Conservation (phyloP, 2,888 invertebrate species). For the Sinopyrophorus schimmeli region DNA sequence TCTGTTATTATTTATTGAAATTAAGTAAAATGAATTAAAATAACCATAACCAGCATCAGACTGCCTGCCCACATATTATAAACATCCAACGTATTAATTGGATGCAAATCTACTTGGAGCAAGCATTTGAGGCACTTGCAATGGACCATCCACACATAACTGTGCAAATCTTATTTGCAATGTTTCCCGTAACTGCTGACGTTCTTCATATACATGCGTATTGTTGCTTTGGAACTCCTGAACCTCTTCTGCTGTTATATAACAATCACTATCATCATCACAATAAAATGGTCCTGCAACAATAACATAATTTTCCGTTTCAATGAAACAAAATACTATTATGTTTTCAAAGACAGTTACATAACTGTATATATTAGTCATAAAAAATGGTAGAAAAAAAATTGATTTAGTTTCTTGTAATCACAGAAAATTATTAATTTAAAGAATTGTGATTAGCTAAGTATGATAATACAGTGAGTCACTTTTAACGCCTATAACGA, state of each 20-base stretch:
- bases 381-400: too few species aligned
- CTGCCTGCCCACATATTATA: conserved; percentile 8
- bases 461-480: too few species aligned
- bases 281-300: conserved; percentile 76
- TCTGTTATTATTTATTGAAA: too few species aligned
- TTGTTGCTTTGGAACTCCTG: conserved; percentile 81
- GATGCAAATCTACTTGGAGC: conserved; percentile 52
- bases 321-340: too few species aligned
- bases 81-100: conserved; percentile 41
- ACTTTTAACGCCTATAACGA: too few species aligned
- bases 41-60: conserved; percentile 23
- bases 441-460: too few species aligned
- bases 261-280: conserved; percentile 72
- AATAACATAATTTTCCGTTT: too few species aligned
- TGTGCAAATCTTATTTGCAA: conserved; percentile 82
- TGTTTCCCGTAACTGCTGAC: conserved; percentile 79
- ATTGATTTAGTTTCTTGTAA: too few species aligned
- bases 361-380: too few species aligned
- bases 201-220: conserved; percentile 76
- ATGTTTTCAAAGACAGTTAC: too few species aligned
- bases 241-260: conserved; percentile 88
- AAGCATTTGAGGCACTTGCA: conserved; percentile 51
- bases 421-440: too few species aligned
- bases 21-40: too few species aligned
- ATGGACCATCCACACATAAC: conserved; percentile 66